phyloP scores from a whole-genome alignment of 2,797 vertebrate genomes.

The Hoplostethus mediterraneus region DNA sequence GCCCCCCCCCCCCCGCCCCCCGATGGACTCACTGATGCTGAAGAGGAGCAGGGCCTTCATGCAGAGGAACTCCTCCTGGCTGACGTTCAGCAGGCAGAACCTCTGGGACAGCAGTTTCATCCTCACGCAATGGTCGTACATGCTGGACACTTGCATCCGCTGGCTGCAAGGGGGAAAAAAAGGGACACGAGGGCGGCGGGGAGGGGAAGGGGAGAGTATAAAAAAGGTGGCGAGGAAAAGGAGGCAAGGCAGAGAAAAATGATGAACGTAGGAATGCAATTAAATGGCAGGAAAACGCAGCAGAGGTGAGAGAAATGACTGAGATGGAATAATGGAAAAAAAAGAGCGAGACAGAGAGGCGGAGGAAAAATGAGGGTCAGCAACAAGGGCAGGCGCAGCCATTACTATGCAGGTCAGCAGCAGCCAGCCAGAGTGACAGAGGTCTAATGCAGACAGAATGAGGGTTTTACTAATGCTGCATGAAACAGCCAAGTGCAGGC shows the following conservation, averaged over 20 bases:
- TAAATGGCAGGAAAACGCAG: constrained; percentile 50
- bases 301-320: constrained; percentile 70
- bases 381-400: constrained; percentile 69
- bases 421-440: constrained; percentile 52
- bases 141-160: constrained; percentile 94
- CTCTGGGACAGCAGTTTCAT: constrained; percentile 93
- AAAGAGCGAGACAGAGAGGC: constrained; percentile 58
- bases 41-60: constrained; percentile 97
- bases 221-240: background rate
- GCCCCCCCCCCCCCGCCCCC: background rate
- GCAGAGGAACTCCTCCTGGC: constrained; percentile 95
- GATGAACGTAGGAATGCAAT: constrained; percentile 48
- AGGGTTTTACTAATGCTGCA: constrained; percentile 61
- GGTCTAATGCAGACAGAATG: constrained; percentile 61
- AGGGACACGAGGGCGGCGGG: background rate
- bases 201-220: constrained; percentile 33
- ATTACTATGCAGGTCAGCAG: constrained; percentile 73
- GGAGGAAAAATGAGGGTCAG: constrained; percentile 78
- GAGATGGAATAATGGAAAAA: constrained; percentile 77
- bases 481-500: constrained; percentile 44
- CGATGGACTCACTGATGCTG: constrained; percentile 92
- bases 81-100: constrained; percentile 93
- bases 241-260: constrained; percentile 32
- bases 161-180: constrained; percentile 82
- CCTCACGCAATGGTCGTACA: constrained; percentile 94